Conservation (phyloP, 2,888 invertebrate species). For the Eucriotettix oculatus region DNA sequence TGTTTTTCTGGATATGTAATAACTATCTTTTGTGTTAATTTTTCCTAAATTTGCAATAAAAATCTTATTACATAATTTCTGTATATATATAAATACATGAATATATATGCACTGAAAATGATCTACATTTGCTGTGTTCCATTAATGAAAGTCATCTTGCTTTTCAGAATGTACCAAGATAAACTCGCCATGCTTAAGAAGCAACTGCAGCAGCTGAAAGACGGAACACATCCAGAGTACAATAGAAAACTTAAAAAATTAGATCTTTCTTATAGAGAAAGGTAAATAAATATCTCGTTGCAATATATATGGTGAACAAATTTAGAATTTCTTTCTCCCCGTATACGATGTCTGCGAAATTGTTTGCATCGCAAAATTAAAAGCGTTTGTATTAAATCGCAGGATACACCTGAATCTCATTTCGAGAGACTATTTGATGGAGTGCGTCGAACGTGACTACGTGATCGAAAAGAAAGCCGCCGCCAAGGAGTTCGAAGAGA, state of each 20-base stretch:
- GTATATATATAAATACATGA: neutral
- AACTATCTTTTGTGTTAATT: neutral
- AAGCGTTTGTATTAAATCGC: neutral
- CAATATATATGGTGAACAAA: neutral
- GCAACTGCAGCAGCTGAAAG: constrained; percentile 75
- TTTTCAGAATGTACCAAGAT: constrained; percentile 68
- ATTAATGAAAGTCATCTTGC: neutral
- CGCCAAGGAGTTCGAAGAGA: constrained; percentile 86
- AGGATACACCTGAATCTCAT: constrained; percentile 54
- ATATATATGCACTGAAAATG: no score
- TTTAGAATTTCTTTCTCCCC: neutral
- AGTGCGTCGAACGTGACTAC: constrained; percentile 77
- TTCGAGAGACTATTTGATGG: constrained; percentile 63
- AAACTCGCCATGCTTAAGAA: constrained; percentile 76
- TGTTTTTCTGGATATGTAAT: neutral
- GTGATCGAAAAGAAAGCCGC: constrained; percentile 76
- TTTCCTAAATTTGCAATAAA: neutral
- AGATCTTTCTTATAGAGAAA: constrained; percentile 66
- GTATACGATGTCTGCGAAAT: neutral
- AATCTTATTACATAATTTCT: neutral
- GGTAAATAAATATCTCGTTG: constrained; percentile 23
- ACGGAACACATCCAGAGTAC: constrained; percentile 75
- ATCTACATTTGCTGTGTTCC: neutral
- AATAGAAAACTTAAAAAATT: constrained; percentile 62
- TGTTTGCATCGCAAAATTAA: neutral